Conservation (phyloP, 2,888 invertebrate genomes). For the Nymphalis c-album region DNA sequence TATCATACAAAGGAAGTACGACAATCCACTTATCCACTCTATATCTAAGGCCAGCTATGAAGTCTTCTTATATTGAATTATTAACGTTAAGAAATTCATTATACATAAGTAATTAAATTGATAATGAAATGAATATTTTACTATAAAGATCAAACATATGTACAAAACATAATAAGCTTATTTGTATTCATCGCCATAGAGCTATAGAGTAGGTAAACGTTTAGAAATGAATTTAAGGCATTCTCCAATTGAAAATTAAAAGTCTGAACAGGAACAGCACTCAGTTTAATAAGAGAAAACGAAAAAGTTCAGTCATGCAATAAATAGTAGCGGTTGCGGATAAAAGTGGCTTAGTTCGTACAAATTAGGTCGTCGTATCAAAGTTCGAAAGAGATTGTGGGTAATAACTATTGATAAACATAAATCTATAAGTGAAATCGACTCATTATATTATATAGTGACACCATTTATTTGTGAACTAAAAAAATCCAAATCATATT, state of each 20-base stretch:
- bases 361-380: conserved; percentile 25
- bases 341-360: conserved; percentile 21
- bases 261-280: conserved; percentile 14
- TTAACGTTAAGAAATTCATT: too few relatives aligned
- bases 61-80: too few relatives aligned
- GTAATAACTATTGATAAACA: conserved; percentile 17
- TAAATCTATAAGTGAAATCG: background rate
- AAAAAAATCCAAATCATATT: too few relatives aligned
- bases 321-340: conserved; percentile 27
- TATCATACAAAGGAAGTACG: too few relatives aligned
- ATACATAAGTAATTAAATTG: too few relatives aligned
- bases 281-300: conserved; percentile 21
- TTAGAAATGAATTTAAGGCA: background rate
- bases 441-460: too few relatives aligned
- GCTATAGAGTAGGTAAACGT: background rate
- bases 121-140: too few relatives aligned
- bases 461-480: too few relatives aligned
- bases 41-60: too few relatives aligned
- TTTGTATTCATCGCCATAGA: background rate
- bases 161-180: background rate
- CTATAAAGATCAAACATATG: too few relatives aligned
- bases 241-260: conserved; percentile 20
- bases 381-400: conserved; percentile 21
- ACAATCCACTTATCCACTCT: too few relatives aligned
- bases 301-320: conserved; percentile 26